Conservation (phyloP, 2,888 invertebrate species). For the Keiferia lycopersicella region DNA sequence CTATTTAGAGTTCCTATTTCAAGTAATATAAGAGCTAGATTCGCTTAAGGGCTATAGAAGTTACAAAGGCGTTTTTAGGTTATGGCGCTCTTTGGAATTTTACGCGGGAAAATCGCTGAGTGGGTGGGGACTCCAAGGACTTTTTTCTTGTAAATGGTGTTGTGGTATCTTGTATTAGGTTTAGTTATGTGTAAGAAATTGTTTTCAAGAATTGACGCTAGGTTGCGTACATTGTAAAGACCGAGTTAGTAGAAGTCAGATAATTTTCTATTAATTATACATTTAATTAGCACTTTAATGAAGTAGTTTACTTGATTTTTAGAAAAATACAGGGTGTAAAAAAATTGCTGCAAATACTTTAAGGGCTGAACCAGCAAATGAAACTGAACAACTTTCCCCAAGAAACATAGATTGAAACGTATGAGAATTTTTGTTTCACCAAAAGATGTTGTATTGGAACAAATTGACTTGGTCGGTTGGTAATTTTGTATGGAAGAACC, state of each 20-base stretch:
- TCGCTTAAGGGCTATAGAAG: neutral
- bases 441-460: no score
- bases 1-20: neutral
- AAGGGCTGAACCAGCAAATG: no score
- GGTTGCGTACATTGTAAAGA: neutral
- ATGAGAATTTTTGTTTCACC: no score
- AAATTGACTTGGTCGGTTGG: no score
- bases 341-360: no score
- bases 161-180: constrained; percentile 3
- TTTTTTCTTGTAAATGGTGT: constrained; percentile 7
- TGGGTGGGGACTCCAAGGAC: constrained; percentile 5
- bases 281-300: neutral
- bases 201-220: neutral
- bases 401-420: no score
- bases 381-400: no score
- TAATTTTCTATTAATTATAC: neutral
- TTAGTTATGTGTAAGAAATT: constrained; percentile 10
- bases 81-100: neutral
- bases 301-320: neutral
- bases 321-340: neutral
- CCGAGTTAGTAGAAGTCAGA: neutral
- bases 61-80: neutral
- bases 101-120: constrained; percentile 16
- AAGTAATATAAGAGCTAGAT: neutral
- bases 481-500: no score